Conservation (phyloP, 2,113 vertebrate genomes). For the Notiomystis cincta region DNA sequence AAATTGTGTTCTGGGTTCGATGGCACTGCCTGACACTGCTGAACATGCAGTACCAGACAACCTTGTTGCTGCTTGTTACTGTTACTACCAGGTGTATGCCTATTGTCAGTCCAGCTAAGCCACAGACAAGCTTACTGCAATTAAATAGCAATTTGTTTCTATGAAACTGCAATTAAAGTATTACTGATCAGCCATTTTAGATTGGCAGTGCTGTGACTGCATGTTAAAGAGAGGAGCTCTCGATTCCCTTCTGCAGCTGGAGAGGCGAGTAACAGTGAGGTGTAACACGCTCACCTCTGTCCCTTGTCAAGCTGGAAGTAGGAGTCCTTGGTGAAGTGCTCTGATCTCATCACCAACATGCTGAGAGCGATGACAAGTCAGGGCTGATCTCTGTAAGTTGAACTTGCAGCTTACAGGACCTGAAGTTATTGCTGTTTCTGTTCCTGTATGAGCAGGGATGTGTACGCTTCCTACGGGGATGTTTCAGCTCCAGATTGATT, state of each 20-base stretch:
- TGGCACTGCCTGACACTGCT: not conserved
- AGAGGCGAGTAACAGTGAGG: not conserved
- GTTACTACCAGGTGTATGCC: conserved; percentile 47
- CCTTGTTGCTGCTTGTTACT: not conserved
- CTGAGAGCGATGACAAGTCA: conserved; percentile 58
- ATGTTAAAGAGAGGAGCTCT: conserved; percentile 67
- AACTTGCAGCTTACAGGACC: conserved; percentile 57
- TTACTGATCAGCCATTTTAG: conserved; percentile 81
- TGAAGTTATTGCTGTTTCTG: conserved; percentile 51
- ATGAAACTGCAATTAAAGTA: conserved; percentile 84
- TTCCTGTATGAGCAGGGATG: conserved; percentile 37
- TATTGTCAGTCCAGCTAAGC: conserved; percentile 74
- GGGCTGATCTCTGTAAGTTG: conserved; percentile 55
- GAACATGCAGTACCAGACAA: not conserved
- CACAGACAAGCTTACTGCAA: conserved; percentile 77
- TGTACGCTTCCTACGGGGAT: conserved; percentile 57
- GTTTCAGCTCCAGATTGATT: conserved; percentile 71
- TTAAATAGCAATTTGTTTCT: conserved; percentile 85
- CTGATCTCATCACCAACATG: conserved; percentile 18
- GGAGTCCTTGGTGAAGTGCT: conserved; percentile 8
- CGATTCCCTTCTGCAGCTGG: not conserved
- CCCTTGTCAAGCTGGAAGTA: conserved; percentile 32
- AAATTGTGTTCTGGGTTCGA: not conserved
- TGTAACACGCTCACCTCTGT: not conserved
- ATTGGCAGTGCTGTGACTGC: conserved; percentile 67